Percentiles rank a stretch among this genome's conserved stretches.
Evolutionary conservation across 1,140 invertebrate genomes (phyloP).

Genomic region (Drosophila nigromelanica): DNA sequence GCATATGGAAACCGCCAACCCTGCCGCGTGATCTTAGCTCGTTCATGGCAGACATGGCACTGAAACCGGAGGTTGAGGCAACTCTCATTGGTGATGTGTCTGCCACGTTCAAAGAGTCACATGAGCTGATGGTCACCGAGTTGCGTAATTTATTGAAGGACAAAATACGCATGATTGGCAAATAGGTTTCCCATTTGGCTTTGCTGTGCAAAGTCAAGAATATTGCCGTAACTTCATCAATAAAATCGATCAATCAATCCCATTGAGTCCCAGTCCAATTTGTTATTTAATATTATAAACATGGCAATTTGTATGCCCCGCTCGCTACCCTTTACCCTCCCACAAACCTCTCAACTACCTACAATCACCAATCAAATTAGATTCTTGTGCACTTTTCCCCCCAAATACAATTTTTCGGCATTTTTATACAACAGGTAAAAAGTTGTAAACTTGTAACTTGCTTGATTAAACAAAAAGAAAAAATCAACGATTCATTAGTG

Average conservation of each 20-base stretch:
- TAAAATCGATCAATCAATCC: slow-evolving; percentile 13
- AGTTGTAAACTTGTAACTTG: slow-evolving; percentile 58
- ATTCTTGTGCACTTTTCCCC: slow-evolving; percentile 38
- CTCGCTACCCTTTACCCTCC: background rate
- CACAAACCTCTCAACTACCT: slow-evolving; percentile 3
- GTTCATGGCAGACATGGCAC: slow-evolving; percentile 80
- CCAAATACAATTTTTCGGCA: slow-evolving; percentile 34
- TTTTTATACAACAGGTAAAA: slow-evolving; percentile 56
- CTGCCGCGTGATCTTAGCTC: slow-evolving; percentile 72
- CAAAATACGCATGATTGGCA: slow-evolving; percentile 80
- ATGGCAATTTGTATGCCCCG: too few species aligned
- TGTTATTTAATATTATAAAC: slow-evolving; percentile 79
- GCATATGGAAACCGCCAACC: slow-evolving; percentile 70
- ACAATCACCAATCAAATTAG: slow-evolving; percentile 40
- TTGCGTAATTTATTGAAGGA: slow-evolving; percentile 78
- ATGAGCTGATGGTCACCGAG: slow-evolving; percentile 79
- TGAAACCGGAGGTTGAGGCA: slow-evolving; percentile 78
- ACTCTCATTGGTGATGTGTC: slow-evolving; percentile 76
- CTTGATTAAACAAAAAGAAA: slow-evolving; percentile 17
- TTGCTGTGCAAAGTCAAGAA: slow-evolving; percentile 65
- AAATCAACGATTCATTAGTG: slow-evolving; percentile 41
- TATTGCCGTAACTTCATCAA: slow-evolving; percentile 1
- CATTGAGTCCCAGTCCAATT: slow-evolving; percentile 36
- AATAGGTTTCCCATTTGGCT: slow-evolving; percentile 48
- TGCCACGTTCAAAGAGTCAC: slow-evolving; percentile 79